These are phyloP conservation scores for Prietella phreatophila DNA, from an alignment of 2,113 vertebrate species.

Conservation along the genomic window DNA sequence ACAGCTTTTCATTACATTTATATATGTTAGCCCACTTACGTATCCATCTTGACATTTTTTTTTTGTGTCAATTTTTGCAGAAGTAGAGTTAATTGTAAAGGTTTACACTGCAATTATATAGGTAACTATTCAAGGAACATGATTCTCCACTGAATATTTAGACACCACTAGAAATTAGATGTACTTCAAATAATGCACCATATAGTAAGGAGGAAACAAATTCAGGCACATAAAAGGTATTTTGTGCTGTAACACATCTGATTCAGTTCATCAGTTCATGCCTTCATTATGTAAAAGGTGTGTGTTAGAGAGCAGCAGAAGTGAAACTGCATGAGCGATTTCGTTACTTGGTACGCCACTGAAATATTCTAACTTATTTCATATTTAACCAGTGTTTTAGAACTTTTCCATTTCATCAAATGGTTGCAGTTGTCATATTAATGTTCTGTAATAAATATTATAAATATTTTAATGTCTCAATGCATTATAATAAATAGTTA, in stretches of 20 bases:
- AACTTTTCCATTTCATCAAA: not conserved
- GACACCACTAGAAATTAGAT: not conserved
- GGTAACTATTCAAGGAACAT: not conserved
- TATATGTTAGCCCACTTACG: not conserved
- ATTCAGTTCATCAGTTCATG: not conserved
- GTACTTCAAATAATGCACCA: not conserved
- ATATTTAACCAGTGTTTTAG: conserved; percentile 25
- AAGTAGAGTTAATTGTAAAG: not conserved
- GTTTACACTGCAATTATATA: not conserved
- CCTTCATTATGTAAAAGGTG: not conserved
- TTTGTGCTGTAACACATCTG: not conserved
- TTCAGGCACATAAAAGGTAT: not conserved
- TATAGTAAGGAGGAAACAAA: not conserved
- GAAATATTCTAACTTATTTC: not conserved
- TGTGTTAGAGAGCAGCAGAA: not conserved
- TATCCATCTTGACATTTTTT: not conserved
- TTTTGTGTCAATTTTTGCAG: not conserved
- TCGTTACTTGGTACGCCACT: not conserved
- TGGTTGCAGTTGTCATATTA: not conserved
- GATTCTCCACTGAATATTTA: not conserved
- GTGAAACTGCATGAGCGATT: not conserved
- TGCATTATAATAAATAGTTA: not conserved
- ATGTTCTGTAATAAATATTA: conserved; percentile 16
- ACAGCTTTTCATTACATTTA: not conserved
- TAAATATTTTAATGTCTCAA: conserved; percentile 18